A percentile compares a stretch with the other conserved stretches of the same genome.
Evolutionary conservation across 2,113 vertebrate species (phyloP).

Genomic region (Paradoxurus hermaphroditus): DNA sequence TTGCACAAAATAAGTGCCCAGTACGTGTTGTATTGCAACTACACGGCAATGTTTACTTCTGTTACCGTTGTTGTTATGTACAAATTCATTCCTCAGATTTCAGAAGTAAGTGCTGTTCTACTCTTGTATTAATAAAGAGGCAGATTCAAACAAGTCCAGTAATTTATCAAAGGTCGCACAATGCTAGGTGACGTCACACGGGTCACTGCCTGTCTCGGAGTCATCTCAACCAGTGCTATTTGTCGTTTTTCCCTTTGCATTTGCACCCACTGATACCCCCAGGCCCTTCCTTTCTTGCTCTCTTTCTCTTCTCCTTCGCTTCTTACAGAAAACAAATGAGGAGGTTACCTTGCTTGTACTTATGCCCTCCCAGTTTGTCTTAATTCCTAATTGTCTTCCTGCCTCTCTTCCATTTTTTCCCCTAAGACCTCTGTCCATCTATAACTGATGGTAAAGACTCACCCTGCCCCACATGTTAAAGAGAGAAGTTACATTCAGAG

Average conservation of each 20-base stretch:
- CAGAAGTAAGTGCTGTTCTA: background rate
- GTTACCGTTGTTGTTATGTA: background rate
- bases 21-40: background rate
- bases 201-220: background rate
- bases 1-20: background rate
- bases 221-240: background rate
- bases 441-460: background rate
- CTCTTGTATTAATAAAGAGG: background rate
- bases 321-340: background rate
- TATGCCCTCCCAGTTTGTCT: background rate
- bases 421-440: background rate
- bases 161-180: background rate
- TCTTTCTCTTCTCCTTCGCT: background rate
- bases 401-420: background rate
- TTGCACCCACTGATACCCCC: background rate
- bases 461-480: background rate
- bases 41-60: background rate
- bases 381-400: background rate
- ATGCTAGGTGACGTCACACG: background rate
- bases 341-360: background rate
- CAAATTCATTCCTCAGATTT: background rate
- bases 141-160: background rate
- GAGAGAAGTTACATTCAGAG: background rate
- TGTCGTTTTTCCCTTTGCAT: background rate
- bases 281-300: background rate